Conservation (phyloP, 1,140 invertebrate genomes). For the Euwallacea fornicatus region DNA sequence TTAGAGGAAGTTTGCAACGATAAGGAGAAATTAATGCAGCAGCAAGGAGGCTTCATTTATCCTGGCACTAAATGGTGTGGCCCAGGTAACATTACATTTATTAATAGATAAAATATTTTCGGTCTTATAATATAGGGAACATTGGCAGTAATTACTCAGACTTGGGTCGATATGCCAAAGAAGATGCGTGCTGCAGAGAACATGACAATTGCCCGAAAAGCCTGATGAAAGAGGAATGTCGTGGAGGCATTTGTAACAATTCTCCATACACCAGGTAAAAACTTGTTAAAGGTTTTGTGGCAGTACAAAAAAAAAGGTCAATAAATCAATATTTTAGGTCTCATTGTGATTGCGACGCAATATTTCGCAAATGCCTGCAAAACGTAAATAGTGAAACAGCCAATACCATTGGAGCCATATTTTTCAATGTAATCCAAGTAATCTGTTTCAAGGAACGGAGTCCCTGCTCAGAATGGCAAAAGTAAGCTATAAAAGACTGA, state of each 20-base stretch:
- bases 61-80: constrained; percentile 70
- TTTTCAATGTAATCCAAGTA: constrained; percentile 70
- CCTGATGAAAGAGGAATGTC: constrained; percentile 62
- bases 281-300: no score
- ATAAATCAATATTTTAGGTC: constrained; percentile 52
- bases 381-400: constrained; percentile 67
- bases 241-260: constrained; percentile 67
- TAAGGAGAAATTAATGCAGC: constrained; percentile 43
- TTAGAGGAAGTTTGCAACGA: constrained; percentile 62
- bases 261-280: constrained; percentile 64
- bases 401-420: constrained; percentile 68
- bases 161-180: constrained; percentile 63
- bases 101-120: neutral
- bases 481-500: constrained; percentile 51
- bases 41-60: constrained; percentile 54
- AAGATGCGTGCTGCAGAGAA: constrained; percentile 74
- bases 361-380: constrained; percentile 67
- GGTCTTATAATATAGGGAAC: constrained; percentile 26
- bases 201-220: constrained; percentile 74
- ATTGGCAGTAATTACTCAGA: constrained; percentile 60
- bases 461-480: constrained; percentile 66
- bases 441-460: constrained; percentile 68
- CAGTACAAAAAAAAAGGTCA: neutral
- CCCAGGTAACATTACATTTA: constrained; percentile 55
- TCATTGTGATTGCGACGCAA: constrained; percentile 72